Evolutionary conservation across 2,113 vertebrate genomes (phyloP).

Genomic region (Dunckerocampus dactyliophorus): DNA sequence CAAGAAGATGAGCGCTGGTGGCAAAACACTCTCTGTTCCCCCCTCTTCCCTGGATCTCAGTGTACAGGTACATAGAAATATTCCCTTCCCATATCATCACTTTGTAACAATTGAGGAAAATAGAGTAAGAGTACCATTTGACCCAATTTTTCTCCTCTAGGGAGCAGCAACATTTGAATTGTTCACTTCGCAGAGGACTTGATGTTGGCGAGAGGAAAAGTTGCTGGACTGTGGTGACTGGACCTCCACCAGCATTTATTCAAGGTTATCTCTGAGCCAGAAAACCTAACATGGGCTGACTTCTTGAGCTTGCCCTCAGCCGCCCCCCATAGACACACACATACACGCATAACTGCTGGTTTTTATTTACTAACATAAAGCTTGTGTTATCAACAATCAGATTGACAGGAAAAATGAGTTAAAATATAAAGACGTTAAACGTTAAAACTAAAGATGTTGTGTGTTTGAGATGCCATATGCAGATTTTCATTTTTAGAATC

Average conservation of each 20-base stretch:
- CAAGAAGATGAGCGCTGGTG: conserved; percentile 93
- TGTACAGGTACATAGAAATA: conserved; percentile 82
- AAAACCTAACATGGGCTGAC: conserved; percentile 70
- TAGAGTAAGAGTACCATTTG: not conserved
- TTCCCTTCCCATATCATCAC: not conserved
- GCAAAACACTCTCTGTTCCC: conserved; percentile 92
- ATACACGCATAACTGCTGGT: conserved; percentile 76
- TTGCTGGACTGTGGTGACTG: conserved; percentile 76
- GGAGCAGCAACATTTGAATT: conserved; percentile 92
- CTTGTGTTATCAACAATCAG: conserved; percentile 66
- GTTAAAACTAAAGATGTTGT: conserved; percentile 47
- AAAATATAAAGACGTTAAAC: conserved; percentile 59
- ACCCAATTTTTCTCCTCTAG: conserved; percentile 54
- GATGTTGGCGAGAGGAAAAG: conserved; percentile 60
- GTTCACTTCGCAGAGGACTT: conserved; percentile 71
- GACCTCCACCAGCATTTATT: conserved; percentile 75
- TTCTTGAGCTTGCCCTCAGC: conserved; percentile 60
- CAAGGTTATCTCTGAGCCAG: conserved; percentile 75
- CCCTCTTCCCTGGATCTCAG: conserved; percentile 84
- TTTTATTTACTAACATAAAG: conserved; percentile 70
- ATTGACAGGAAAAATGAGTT: conserved; percentile 46
- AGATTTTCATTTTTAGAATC: conserved; percentile 73
- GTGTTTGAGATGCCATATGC: conserved; percentile 77
- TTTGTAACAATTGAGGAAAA: not conserved
- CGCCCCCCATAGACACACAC: conserved; percentile 73